A percentile compares a stretch with the other conserved stretches of the same genome.
Evolutionary conservation across 2,888 invertebrate genomes (phyloP).

Genomic region (Volucella zonaria): DNA sequence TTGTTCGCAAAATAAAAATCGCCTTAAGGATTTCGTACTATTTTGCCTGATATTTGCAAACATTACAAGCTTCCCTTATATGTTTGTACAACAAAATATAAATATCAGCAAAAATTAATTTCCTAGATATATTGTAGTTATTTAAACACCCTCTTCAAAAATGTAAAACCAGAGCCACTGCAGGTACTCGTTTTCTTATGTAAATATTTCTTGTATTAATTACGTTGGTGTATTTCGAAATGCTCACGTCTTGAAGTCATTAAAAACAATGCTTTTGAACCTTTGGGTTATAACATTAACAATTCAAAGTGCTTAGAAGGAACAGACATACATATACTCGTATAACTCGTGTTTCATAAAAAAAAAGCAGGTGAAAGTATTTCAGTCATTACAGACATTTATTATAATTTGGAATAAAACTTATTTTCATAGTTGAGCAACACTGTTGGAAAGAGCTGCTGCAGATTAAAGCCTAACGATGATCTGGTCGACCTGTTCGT

Average conservation of each 20-base stretch:
- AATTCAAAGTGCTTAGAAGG: slow-evolving; percentile 47
- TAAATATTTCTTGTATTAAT: slow-evolving; percentile 33
- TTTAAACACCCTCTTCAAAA: too few relatives aligned
- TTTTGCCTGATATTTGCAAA: too few relatives aligned
- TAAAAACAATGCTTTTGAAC: slow-evolving; percentile 40
- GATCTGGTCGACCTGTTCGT: too few relatives aligned
- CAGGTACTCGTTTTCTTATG: background rate
- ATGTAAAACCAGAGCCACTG: background rate
- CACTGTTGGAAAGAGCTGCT: too few relatives aligned
- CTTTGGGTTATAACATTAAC: slow-evolving; percentile 46
- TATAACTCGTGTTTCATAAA: background rate
- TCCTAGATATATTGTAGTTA: too few relatives aligned
- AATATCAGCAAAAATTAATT: too few relatives aligned
- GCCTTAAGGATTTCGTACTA: too few relatives aligned
- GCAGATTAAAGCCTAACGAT: too few relatives aligned
- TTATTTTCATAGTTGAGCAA: too few relatives aligned
- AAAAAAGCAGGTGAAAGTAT: background rate
- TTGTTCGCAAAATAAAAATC: too few relatives aligned
- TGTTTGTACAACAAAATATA: too few relatives aligned
- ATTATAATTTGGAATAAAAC: background rate
- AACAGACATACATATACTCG: background rate
- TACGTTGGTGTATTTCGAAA: slow-evolving; percentile 10
- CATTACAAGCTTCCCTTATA: too few relatives aligned
- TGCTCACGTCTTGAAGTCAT: slow-evolving; percentile 24
- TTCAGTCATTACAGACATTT: background rate